Conservation (phyloP, 2,797 vertebrate genomes). For the Malurus splendens region DNA sequence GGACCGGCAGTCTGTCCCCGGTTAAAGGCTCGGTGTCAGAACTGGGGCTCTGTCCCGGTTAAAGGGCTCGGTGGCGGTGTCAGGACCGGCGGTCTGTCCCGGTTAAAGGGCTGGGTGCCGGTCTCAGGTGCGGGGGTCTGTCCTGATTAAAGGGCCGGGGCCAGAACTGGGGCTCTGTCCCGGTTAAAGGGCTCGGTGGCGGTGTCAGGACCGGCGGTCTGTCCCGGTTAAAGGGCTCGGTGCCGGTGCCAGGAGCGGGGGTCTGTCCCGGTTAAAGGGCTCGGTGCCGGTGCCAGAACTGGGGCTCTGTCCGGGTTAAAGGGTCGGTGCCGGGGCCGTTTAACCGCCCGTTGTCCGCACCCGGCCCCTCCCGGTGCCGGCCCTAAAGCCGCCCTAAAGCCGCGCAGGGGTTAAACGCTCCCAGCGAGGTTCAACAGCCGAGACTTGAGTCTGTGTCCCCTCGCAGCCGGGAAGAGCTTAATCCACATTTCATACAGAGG, state of each 20-base stretch:
- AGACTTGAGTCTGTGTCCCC: rapidly evolving
- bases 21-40: background rate
- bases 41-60: no score
- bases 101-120: background rate
- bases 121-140: background rate
- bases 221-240: no score
- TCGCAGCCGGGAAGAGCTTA: no score
- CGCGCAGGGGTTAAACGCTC: rapidly evolving
- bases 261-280: no score
- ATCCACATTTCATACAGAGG: rapidly evolving
- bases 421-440: rapidly evolving
- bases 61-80: background rate
- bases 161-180: no score
- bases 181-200: no score
- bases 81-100: background rate
- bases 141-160: background rate
- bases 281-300: no score
- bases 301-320: no score
- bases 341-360: background rate
- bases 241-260: no score
- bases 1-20: no score
- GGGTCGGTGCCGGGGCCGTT: background rate
- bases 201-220: no score
- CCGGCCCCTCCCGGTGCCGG: background rate
- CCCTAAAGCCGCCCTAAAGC: background rate